Conservation (phyloP, 2,113 vertebrate species). For the Panthera leo region DNA sequence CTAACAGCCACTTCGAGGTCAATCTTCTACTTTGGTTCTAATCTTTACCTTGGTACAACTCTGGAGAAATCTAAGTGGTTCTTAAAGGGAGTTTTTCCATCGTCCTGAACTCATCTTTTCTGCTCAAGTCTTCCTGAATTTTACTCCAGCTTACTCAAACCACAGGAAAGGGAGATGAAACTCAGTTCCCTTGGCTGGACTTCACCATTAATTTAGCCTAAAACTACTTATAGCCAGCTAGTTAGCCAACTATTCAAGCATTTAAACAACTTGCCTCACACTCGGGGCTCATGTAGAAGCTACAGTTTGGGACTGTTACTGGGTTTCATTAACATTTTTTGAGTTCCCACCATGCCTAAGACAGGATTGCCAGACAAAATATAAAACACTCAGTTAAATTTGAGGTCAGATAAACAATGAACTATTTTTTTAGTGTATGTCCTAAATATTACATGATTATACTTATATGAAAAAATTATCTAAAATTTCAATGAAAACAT, state of each 20-base stretch:
- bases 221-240: neutral
- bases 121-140: neutral
- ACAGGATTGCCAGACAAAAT: neutral
- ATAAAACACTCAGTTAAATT: neutral
- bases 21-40: neutral
- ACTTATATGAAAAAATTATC: neutral
- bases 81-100: neutral
- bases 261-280: neutral
- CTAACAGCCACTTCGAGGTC: neutral
- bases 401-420: neutral
- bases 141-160: neutral
- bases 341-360: neutral
- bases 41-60: neutral
- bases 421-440: neutral
- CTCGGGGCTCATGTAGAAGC: neutral
- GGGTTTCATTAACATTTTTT: slow-evolving; percentile 5
- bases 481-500: neutral
- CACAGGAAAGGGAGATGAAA: neutral
- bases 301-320: neutral
- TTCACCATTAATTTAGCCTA: neutral
- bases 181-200: neutral
- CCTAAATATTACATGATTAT: neutral
- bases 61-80: neutral
- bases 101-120: neutral
- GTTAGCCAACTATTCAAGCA: neutral